Evolutionary conservation across 64 coral and sea anemone genomes (phyloP).

Genomic region (Stichodactyla helianthus): DNA sequence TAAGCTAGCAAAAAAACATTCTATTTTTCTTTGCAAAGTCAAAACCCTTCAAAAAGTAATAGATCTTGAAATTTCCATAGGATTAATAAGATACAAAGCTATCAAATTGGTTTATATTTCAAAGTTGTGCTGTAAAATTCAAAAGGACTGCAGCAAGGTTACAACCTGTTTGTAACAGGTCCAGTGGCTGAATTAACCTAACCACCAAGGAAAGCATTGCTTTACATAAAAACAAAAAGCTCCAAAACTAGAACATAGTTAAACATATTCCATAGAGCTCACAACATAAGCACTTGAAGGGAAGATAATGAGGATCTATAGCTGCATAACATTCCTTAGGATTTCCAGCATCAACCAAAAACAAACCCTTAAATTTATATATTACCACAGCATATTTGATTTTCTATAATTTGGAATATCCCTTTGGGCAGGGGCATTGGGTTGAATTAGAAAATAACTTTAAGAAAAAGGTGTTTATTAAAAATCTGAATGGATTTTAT

Average conservation of each 20-base stretch:
- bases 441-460: neutral
- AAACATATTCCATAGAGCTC: neutral
- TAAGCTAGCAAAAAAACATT: too few relatives aligned
- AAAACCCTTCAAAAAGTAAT: too few relatives aligned
- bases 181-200: neutral
- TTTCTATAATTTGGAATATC: neutral
- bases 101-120: neutral
- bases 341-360: neutral
- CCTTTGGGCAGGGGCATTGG: neutral
- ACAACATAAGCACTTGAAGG: neutral
- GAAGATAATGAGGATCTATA: neutral
- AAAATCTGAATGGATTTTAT: neutral
- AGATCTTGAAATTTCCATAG: too few relatives aligned
- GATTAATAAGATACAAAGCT: neutral
- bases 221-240: neutral
- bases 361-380: neutral
- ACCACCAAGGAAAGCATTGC: neutral
- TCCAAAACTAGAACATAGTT: neutral
- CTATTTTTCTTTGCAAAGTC: too few relatives aligned
- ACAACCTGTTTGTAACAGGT: neutral
- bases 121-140: neutral
- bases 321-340: neutral
- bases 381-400: neutral
- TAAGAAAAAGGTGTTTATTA: conserved; percentile 1
- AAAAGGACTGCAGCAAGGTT: neutral